Conservation (phyloP, 1,140 invertebrate genomes). For the Heliconius hewitsoni region DNA sequence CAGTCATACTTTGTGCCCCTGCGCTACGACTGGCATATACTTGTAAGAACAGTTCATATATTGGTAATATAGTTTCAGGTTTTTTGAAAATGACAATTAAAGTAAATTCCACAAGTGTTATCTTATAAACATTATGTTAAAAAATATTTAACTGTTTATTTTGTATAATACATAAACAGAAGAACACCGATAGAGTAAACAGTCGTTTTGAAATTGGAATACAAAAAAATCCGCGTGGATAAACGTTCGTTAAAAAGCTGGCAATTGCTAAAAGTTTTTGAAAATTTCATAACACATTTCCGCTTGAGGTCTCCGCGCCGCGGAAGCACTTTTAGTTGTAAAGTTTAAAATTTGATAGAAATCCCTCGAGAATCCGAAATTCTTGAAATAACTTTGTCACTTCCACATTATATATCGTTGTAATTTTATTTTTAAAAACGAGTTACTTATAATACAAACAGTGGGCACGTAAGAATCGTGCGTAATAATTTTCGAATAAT, state of each 20-base stretch:
- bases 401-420: background rate
- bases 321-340: slow-evolving; percentile 39
- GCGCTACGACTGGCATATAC: background rate
- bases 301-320: slow-evolving; percentile 39
- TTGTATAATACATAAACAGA: no score
- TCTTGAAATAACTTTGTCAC: slow-evolving; percentile 32
- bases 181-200: no score
- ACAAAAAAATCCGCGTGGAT: slow-evolving; percentile 17
- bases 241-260: slow-evolving; percentile 27
- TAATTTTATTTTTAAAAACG: background rate
- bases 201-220: background rate
- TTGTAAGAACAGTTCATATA: background rate
- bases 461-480: background rate
- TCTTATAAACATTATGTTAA: no score
- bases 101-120: no score
- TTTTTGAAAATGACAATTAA: no score
- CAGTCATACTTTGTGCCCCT: no score
- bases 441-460: background rate
- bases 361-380: slow-evolving; percentile 39
- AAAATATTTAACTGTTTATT: no score
- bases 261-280: slow-evolving; percentile 39
- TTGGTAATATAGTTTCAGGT: no score
- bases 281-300: slow-evolving; percentile 48
- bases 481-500: background rate
- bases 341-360: slow-evolving; percentile 48